These are phyloP conservation scores for Choloepus didactylus DNA, from an alignment of 2,797 vertebrate genomes.

Conservation along the genomic window DNA sequence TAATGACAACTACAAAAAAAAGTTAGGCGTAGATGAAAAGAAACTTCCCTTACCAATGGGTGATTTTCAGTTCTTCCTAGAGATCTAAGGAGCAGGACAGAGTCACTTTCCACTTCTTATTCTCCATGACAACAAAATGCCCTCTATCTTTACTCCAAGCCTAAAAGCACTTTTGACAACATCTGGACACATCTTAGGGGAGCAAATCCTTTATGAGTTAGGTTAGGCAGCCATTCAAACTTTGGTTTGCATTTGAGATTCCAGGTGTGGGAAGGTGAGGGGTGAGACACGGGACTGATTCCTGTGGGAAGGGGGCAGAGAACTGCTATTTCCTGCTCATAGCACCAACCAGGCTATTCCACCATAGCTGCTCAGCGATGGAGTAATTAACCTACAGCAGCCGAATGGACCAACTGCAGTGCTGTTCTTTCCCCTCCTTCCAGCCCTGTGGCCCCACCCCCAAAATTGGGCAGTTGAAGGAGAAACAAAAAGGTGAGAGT, in stretches of 20 bases:
- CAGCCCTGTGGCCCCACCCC: not conserved
- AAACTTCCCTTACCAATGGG: not conserved
- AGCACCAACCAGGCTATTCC: not conserved
- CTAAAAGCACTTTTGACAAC: not conserved
- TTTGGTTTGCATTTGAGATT: not conserved
- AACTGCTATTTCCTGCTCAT: not conserved
- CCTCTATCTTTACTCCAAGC: not conserved
- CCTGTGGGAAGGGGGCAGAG: not conserved
- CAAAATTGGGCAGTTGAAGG: not conserved
- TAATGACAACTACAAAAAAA: slow-evolving; percentile 36
- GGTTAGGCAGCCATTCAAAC: not conserved
- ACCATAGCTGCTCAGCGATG: not conserved
- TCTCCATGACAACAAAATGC: not conserved
- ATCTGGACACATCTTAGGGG: not conserved
- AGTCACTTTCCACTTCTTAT: not conserved
- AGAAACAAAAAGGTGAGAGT: slow-evolving; percentile 61
- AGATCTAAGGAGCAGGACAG: not conserved
- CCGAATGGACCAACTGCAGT: not conserved
- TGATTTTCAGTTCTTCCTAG: not conserved
- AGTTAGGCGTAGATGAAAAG: not conserved
- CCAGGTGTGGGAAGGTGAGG: not conserved
- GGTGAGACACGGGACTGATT: not conserved
- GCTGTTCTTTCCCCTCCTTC: not conserved
- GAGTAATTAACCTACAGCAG: not conserved
- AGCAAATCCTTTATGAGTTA: not conserved